These are phyloP conservation scores for Phasia obesa DNA, from an alignment of 2,888 invertebrate genomes.

Conservation along the genomic window DNA sequence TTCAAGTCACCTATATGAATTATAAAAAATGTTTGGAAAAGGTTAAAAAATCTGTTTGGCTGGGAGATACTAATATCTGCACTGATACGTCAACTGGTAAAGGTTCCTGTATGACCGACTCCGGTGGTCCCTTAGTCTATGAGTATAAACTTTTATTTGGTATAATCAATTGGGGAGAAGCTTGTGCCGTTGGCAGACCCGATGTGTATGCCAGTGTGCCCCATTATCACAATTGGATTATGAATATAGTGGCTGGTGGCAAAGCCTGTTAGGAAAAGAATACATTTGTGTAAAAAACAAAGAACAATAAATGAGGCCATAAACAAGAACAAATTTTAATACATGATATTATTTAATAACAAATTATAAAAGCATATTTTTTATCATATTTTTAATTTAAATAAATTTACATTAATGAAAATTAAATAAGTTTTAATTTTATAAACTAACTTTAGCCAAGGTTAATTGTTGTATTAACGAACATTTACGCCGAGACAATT, in stretches of 20 bases:
- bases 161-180: conserved; percentile 81
- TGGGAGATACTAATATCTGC: conserved; percentile 85
- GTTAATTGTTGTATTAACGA: no score
- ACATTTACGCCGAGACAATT: no score
- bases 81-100: conserved; percentile 84
- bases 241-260: conserved; percentile 71
- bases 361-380: no score
- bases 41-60: conserved; percentile 82
- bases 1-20: conserved; percentile 83
- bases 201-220: conserved; percentile 80
- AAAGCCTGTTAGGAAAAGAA: conserved; percentile 71
- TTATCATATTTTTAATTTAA: no score
- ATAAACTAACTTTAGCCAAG: no score
- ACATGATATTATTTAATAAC: no score
- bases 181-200: conserved; percentile 80
- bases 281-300: background rate
- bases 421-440: no score
- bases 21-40: conserved; percentile 82
- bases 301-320: conserved; percentile 11
- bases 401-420: conserved; percentile 21
- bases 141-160: conserved; percentile 76
- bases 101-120: conserved; percentile 82
- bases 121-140: conserved; percentile 81
- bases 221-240: conserved; percentile 79
- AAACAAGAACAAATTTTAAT: conserved; percentile 20